Percentiles rank a stretch among this genome's conserved stretches.
phyloP scores from a whole-genome alignment of 2,113 vertebrate genomes.

The Cynoglossus semilaevis region DNA sequence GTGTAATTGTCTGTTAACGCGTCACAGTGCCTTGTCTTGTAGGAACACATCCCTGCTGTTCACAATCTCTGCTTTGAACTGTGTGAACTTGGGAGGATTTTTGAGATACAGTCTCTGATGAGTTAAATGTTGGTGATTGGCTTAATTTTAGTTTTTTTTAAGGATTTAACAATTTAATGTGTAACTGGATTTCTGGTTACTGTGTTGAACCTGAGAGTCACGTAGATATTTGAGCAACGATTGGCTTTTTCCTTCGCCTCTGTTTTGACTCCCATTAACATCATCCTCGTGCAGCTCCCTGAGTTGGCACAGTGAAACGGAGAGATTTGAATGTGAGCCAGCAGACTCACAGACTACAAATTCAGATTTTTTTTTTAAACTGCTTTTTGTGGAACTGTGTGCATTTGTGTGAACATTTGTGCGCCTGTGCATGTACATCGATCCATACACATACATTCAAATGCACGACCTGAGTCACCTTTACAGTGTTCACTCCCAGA shows the following conservation, averaged over 20 bases:
- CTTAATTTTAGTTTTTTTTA: not conserved
- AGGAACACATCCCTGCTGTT: constrained; percentile 25
- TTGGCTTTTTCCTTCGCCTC: not conserved
- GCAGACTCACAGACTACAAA: not conserved
- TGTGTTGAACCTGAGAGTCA: not conserved
- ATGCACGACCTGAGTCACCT: constrained; percentile 32
- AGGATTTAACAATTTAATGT: no score
- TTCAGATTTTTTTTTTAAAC: not conserved
- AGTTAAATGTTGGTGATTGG: not conserved
- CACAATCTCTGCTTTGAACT: constrained; percentile 30
- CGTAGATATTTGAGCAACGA: not conserved
- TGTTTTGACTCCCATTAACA: not conserved
- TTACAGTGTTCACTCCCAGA: constrained; percentile 70
- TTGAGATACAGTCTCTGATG: no score
- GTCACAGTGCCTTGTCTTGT: constrained; percentile 42
- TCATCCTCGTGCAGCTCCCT: constrained; percentile 11
- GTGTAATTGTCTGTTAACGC: not conserved
- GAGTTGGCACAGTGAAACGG: constrained; percentile 21
- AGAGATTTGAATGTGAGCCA: constrained; percentile 31
- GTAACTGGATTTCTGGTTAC: not conserved
- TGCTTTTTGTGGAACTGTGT: not conserved
- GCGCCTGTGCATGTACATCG: constrained; percentile 35
- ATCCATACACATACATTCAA: not conserved
- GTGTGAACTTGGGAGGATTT: constrained; percentile 39
- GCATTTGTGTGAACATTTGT: constrained; percentile 4